phyloP scores from a whole-genome alignment of 2,113 vertebrate species.

The Prinia subflava region DNA sequence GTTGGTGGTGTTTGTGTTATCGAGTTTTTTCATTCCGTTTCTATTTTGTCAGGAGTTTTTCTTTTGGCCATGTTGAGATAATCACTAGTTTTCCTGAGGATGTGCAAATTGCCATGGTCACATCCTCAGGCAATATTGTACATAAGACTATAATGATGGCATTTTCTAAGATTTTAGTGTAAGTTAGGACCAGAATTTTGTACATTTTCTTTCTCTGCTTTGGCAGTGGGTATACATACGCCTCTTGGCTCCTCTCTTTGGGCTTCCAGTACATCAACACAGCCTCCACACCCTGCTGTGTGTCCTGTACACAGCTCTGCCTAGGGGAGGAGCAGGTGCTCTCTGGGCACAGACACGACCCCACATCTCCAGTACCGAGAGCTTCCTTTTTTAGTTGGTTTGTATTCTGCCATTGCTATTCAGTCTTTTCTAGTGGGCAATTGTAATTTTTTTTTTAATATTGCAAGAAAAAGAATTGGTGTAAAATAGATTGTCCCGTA shows the following conservation, averaged over 20 bases:
- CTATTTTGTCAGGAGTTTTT: background rate
- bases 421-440: background rate
- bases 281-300: background rate
- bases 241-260: background rate
- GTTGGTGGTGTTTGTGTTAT: background rate
- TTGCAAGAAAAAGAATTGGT: background rate
- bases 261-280: background rate
- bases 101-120: background rate
- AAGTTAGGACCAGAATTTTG: background rate
- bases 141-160: background rate
- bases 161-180: background rate
- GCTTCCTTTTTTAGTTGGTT: slow-evolving; percentile 1
- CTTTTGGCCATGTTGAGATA: background rate
- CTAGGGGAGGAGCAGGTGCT: background rate
- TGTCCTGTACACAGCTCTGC: background rate
- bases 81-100: background rate
- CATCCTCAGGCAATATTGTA: background rate
- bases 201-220: background rate
- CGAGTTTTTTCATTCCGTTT: background rate
- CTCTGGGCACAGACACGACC: rapidly evolving
- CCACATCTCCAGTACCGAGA: rapidly evolving
- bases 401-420: slow-evolving; percentile 39
- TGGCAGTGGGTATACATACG: background rate
- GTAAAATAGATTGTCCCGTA: background rate
- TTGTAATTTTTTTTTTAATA: background rate